Conservation (phyloP, 2,797 vertebrate species). For the Urosaurus nigricauda region DNA sequence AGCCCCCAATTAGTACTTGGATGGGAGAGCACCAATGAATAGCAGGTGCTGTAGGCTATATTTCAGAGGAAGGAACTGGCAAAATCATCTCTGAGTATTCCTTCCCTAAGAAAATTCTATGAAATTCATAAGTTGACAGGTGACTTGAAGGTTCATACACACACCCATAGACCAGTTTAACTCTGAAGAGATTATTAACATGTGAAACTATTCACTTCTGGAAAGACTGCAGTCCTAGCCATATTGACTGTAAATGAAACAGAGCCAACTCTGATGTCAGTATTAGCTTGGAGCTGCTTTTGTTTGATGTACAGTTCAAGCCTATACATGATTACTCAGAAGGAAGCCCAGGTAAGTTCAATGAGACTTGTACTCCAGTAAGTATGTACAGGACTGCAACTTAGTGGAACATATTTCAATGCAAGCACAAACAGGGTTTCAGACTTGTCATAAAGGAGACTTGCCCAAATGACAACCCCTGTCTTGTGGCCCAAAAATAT, state of each 20-base stretch:
- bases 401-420: neutral
- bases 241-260: neutral
- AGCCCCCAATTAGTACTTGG: too few species aligned
- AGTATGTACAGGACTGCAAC: neutral
- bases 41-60: too few species aligned
- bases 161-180: neutral
- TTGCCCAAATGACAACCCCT: neutral
- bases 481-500: neutral
- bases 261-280: too few species aligned
- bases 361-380: neutral
- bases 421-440: neutral
- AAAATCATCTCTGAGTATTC: too few species aligned
- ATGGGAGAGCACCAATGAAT: too few species aligned
- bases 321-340: neutral
- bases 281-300: neutral
- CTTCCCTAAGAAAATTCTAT: too few species aligned
- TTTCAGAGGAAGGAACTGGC: too few species aligned
- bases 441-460: neutral
- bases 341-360: neutral
- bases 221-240: conserved; percentile 26
- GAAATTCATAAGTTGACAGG: too few species aligned
- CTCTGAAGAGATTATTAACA: conserved; percentile 12
- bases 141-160: too few species aligned
- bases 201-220: conserved; percentile 65
- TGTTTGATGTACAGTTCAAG: neutral